phyloP scores from a whole-genome alignment of 2,888 invertebrate species.

The Terebella lapidaria region DNA sequence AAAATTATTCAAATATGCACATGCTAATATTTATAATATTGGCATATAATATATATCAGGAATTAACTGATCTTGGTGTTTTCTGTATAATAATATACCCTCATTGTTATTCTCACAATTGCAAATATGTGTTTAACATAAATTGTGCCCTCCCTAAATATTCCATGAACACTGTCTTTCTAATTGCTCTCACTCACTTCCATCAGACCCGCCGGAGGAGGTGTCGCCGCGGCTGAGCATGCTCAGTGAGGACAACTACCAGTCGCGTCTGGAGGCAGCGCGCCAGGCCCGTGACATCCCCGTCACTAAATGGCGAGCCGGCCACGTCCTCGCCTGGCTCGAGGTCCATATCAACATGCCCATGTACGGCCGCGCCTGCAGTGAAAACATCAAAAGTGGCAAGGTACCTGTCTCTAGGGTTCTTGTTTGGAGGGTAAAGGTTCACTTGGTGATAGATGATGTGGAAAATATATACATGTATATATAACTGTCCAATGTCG shows the following conservation, averaged over 20 bases:
- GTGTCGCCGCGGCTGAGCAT: conserved; percentile 26
- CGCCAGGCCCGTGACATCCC: conserved; percentile 74
- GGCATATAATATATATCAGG: no score
- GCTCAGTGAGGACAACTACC: conserved; percentile 43
- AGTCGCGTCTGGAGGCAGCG: conserved; percentile 65
- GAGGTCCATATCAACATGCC: conserved; percentile 92
- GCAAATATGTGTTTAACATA: no score
- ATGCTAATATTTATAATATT: no score
- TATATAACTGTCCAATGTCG: no score
- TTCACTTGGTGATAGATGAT: neutral
- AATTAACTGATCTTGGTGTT: no score
- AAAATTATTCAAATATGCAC: no score
- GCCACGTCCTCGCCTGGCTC: conserved; percentile 89
- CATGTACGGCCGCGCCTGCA: conserved; percentile 81
- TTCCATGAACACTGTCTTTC: no score
- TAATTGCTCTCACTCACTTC: no score
- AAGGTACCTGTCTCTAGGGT: conserved; percentile 64
- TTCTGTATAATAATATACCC: no score
- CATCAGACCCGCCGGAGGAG: neutral
- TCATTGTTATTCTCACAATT: no score
- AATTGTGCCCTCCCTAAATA: no score
- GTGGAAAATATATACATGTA: neutral
- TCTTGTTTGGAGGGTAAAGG: neutral
- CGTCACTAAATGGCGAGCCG: conserved; percentile 85
- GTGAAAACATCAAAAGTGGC: conserved; percentile 91